Evolutionary conservation across 2,888 invertebrate species (phyloP), one percentile per base, ranked within the genome.

Genomic region (Agonopterix subpropinquella): DNA sequence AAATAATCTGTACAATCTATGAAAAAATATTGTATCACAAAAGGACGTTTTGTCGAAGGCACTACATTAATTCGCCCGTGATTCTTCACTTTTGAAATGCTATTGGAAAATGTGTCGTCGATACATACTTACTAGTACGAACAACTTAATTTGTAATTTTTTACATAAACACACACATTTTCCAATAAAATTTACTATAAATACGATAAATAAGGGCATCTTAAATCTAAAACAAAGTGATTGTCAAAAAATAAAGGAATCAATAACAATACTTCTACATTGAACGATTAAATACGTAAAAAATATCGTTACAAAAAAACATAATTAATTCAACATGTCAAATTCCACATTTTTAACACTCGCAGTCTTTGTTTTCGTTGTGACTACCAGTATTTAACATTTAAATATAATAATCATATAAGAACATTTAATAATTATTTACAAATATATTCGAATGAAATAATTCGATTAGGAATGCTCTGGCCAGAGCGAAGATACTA

Each of bases 351-450:
- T 50, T 59, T 72, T 67, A 80, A 80, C 72, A 82, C 81, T 74
- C 65, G 86, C 87, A 87, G 87, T 88, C 87, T 88, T 87, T 83
- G 78, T 80, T 80, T 85, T 83, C 85, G 80, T 87, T 87, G 88
- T 86, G 87, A 88, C 87, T 85, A 88, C 81, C 28, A 84, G 83
- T 78, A 76, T 81, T 56, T 63, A 73, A 72, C 62, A 64, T 62
- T 57, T 68, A 60, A 66, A 70, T 61, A 56, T 57, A 54, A 58
- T 47, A 50, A 54, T 44, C 36, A 47, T 54, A 56, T 53, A 54
- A 57, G 55, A 55, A 59, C 49, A 58, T 53, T 54, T 53, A 51
- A 52, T 55, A 56, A 56, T 73, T 85, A 85, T 84, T 75, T 83
- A 86, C 83, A 84, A 68, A 28, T 63, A 70, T 80, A 85, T 82